These are phyloP conservation scores for Sebastes taczanowskii DNA, from an alignment of 2,797 vertebrate genomes.

Conservation along the genomic window DNA sequence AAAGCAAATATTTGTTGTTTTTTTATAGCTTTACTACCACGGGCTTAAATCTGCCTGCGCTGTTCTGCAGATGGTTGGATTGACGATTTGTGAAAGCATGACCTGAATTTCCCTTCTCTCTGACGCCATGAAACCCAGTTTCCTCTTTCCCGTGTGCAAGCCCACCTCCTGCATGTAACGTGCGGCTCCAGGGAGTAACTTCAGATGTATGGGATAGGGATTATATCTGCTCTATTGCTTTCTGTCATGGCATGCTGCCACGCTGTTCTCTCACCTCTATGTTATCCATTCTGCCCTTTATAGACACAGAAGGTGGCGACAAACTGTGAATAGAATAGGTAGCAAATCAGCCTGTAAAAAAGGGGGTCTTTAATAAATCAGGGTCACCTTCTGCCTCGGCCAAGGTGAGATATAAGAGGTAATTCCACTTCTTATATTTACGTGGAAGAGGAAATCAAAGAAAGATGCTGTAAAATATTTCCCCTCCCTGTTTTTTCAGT, in stretches of 20 bases:
- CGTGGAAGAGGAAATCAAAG: conserved; percentile 27
- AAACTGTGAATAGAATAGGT: conserved; percentile 31
- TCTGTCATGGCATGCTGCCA: conserved; percentile 70
- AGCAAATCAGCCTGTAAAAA: conserved; percentile 12
- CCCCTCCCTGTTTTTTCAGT: conserved; percentile 39
- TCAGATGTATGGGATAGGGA: conserved; percentile 50
- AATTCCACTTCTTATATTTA: conserved; percentile 13
- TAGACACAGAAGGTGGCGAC: conserved; percentile 37
- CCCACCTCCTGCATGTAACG: conserved; percentile 67
- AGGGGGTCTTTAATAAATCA: conserved; percentile 6
- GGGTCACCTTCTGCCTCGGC: conserved; percentile 23
- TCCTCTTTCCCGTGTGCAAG: conserved; percentile 48
- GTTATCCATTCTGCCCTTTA: conserved; percentile 37
- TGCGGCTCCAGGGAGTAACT: conserved; percentile 51
- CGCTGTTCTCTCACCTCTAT: conserved; percentile 50
- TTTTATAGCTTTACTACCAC: conserved; percentile 38
- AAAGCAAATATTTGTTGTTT: conserved; percentile 39
- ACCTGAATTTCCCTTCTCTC: conserved; percentile 49
- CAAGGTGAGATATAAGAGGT: conserved; percentile 12
- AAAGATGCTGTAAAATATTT: conserved; percentile 13
- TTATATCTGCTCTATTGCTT: conserved; percentile 62
- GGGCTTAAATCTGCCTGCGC: conserved; percentile 30
- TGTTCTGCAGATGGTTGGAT: conserved; percentile 54
- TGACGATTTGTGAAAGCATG: conserved; percentile 67
- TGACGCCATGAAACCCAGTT: conserved; percentile 51